These are phyloP conservation scores for Indicator indicator DNA, from an alignment of 2,113 vertebrate species.

Conservation along the genomic window DNA sequence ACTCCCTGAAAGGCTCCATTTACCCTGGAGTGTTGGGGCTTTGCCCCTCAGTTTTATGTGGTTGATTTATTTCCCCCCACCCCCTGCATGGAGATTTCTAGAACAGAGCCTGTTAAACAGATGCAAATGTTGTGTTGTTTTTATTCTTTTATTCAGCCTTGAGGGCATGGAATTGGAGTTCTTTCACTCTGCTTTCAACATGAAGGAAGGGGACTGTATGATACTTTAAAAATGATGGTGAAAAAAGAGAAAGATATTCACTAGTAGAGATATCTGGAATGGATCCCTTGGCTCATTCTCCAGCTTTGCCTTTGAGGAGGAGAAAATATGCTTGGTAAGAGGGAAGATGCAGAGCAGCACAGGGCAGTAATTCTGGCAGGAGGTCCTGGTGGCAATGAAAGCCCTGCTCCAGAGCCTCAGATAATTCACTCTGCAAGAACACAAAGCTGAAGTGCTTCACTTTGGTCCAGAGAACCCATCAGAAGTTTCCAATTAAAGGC, in stretches of 20 bases:
- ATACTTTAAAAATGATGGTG: constrained; percentile 58
- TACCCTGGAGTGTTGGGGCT: constrained; percentile 58
- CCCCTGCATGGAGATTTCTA: constrained; percentile 58
- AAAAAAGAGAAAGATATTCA: constrained; percentile 20
- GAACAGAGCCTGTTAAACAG: constrained; percentile 74
- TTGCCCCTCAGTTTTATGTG: neutral
- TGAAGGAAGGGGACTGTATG: constrained; percentile 70
- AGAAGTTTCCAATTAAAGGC: neutral
- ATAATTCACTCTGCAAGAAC: neutral
- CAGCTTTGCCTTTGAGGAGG: neutral
- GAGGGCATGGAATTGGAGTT: constrained; percentile 76
- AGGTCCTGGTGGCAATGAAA: constrained; percentile 11
- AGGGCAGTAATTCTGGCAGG: neutral
- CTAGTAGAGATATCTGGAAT: constrained; percentile 35
- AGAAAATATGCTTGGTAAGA: constrained; percentile 22
- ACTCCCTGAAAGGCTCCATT: constrained; percentile 51
- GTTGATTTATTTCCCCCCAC: neutral
- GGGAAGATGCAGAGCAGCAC: neutral
- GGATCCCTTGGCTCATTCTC: constrained; percentile 37
- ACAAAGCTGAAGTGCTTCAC: constrained; percentile 17
- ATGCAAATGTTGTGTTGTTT: constrained; percentile 82
- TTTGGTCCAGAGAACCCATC: neutral
- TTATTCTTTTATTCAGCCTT: constrained; percentile 77
- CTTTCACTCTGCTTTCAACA: constrained; percentile 71
- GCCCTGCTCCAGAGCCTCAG: neutral